These are phyloP conservation scores for Euplagia quadripunctaria DNA, from an alignment of 2,888 invertebrate genomes.

Conservation along the genomic window DNA sequence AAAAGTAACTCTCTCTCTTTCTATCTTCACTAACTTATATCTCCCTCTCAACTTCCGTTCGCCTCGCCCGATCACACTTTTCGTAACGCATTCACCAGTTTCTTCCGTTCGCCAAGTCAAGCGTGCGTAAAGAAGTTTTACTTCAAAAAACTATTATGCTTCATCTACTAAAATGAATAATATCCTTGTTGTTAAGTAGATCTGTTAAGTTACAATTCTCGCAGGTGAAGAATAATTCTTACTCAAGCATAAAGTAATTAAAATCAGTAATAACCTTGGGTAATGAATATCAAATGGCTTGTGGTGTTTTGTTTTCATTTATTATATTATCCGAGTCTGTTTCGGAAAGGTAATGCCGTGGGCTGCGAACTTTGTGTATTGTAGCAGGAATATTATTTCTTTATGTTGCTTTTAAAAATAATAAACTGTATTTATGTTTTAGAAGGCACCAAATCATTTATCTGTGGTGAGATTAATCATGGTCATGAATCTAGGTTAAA, in stretches of 20 bases:
- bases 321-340: constrained; percentile 14
- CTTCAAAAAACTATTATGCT: too few relatives aligned
- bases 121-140: too few relatives aligned
- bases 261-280: constrained; percentile 15
- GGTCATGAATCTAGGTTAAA: too few relatives aligned
- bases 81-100: too few relatives aligned
- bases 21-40: too few relatives aligned
- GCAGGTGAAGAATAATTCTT: not conserved
- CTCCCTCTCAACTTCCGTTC: too few relatives aligned
- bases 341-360: constrained; percentile 9
- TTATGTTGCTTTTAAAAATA: not conserved
- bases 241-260: constrained; percentile 12
- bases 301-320: constrained; percentile 5
- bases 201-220: not conserved
- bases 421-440: not conserved
- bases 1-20: too few relatives aligned
- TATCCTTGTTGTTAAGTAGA: not conserved
- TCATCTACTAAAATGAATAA: not conserved
- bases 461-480: too few relatives aligned
- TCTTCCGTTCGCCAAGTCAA: too few relatives aligned
- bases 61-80: too few relatives aligned
- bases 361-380: not conserved
- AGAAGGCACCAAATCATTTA: not conserved
- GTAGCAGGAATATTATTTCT: not conserved
- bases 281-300: constrained; percentile 19